phyloP scores from a whole-genome alignment of 2,888 invertebrate genomes.

The Melieria picta region DNA sequence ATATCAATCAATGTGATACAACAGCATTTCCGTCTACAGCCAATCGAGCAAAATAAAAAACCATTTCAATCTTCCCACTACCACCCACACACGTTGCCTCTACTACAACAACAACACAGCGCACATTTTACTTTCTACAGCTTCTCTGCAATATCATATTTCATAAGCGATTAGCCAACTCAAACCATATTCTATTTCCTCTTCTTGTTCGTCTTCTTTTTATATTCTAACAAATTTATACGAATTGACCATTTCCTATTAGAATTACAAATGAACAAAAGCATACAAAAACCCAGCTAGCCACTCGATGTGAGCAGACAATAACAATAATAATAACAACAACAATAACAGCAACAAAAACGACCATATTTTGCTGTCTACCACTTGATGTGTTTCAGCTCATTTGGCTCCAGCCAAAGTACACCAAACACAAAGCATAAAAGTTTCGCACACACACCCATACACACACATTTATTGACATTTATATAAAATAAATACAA shows the following conservation, averaged over 20 bases:
- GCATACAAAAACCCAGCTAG: not conserved
- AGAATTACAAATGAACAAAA: conserved; percentile 32
- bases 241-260: conserved; percentile 29
- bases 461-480: not conserved
- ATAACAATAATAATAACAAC: too few species aligned
- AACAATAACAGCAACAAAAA: too few species aligned
- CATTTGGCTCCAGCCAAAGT: too few species aligned
- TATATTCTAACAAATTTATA: conserved; percentile 30
- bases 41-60: not conserved
- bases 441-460: not conserved
- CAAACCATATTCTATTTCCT: conserved; percentile 29
- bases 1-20: too few species aligned
- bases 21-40: too few species aligned
- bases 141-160: conserved; percentile 20
- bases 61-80: too few species aligned
- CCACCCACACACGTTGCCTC: too few species aligned
- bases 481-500: too few species aligned
- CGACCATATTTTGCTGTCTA: too few species aligned
- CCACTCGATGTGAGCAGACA: not conserved
- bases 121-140: not conserved
- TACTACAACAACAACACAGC: too few species aligned
- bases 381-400: too few species aligned
- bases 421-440: not conserved
- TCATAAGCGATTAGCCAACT: conserved; percentile 34
- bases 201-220: not conserved